Evolutionary conservation across 2,888 invertebrate species (phyloP).

Genomic region (Cosmia pyralina): DNA sequence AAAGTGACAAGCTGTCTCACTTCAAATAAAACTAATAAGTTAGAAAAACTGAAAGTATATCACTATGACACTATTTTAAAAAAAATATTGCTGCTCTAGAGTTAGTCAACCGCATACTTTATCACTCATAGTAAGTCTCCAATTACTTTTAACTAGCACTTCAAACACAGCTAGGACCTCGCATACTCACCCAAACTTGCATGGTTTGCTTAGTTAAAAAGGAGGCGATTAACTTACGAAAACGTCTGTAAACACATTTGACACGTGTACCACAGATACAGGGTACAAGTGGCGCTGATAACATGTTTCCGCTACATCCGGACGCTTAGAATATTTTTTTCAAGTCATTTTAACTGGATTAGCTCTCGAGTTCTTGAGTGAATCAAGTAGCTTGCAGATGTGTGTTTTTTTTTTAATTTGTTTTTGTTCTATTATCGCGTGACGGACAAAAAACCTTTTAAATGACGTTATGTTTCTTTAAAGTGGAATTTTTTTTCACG

Average conservation of each 20-base stretch:
- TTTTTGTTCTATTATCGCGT: conserved; percentile 37
- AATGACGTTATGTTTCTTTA: not conserved
- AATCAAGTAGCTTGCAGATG: conserved; percentile 66
- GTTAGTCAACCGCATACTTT: conserved; percentile 27
- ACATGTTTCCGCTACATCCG: conserved; percentile 79
- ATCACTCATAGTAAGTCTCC: conserved; percentile 27
- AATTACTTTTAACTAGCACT: conserved; percentile 44
- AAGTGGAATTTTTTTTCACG: not conserved
- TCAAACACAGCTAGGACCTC: conserved; percentile 58
- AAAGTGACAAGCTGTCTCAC: conserved; percentile 10
- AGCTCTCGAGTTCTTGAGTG: conserved; percentile 69
- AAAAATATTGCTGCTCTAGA: conserved; percentile 20
- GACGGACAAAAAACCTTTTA: conserved; percentile 55
- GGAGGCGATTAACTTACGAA: conserved; percentile 76
- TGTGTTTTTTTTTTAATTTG: conserved; percentile 34
- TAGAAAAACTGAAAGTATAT: conserved; percentile 22
- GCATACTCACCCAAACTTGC: conserved; percentile 68
- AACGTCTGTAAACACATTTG: conserved; percentile 81
- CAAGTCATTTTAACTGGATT: conserved; percentile 68
- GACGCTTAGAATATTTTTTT: conserved; percentile 72
- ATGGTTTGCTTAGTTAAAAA: conserved; percentile 71
- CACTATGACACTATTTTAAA: conserved; percentile 11
- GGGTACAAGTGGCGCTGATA: conserved; percentile 77
- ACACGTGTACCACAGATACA: conserved; percentile 84
- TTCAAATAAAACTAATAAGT: conserved; percentile 2